These are phyloP conservation scores for Otus sunia DNA, from an alignment of 2,113 vertebrate genomes.

Conservation along the genomic window DNA sequence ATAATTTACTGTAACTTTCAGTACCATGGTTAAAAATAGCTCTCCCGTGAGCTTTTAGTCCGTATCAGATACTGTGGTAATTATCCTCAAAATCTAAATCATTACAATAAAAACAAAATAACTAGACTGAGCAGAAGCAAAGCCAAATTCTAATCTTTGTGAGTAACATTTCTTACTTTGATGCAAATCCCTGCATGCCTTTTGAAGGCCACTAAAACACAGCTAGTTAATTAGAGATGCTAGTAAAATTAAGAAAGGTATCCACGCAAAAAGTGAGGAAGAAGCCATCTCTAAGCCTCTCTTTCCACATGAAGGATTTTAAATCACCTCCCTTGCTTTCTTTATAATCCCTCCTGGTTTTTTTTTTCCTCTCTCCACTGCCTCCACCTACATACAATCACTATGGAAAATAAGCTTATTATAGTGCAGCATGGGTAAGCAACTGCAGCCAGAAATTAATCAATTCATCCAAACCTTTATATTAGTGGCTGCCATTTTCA, in stretches of 20 bases:
- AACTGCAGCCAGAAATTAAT: neutral
- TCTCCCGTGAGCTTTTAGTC: neutral
- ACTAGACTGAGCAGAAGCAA: neutral
- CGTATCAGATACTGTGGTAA: neutral
- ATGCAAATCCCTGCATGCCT: neutral
- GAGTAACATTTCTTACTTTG: neutral
- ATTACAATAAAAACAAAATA: neutral
- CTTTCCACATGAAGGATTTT: constrained; percentile 20
- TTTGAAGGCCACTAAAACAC: neutral
- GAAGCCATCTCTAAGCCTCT: neutral
- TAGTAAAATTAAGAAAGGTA: neutral
- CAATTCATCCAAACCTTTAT: neutral
- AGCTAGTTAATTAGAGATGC: neutral
- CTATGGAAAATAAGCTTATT: constrained; percentile 53
- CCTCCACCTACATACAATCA: neutral
- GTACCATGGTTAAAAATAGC: constrained; percentile 6
- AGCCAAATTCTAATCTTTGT: neutral
- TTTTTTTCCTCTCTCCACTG: neutral
- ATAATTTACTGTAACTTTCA: constrained; percentile 29
- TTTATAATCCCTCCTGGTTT: neutral
- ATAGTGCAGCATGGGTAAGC: neutral
- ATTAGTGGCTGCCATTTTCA: neutral
- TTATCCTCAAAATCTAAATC: neutral
- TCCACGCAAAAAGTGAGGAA: neutral
- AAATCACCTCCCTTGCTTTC: neutral